A percentile compares a stretch with the other conserved stretches of the same genome.
These are phyloP conservation scores for Erebia ligea DNA, from an alignment of 2,888 invertebrate genomes.

Conservation along the genomic window DNA sequence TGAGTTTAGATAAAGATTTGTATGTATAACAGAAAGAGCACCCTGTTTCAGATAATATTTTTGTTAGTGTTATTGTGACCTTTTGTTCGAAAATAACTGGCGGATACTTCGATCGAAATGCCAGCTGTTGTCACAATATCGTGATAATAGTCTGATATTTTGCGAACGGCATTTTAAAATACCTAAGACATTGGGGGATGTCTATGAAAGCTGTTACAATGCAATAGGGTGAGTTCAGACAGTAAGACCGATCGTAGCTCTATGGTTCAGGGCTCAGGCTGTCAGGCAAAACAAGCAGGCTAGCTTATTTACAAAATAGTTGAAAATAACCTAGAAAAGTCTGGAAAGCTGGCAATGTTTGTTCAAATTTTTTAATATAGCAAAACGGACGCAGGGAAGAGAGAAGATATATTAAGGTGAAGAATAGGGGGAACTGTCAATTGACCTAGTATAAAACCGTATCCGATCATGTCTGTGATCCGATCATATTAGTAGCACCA, in stretches of 20 bases:
- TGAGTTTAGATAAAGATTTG: not conserved
- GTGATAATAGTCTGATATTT: conserved; percentile 19
- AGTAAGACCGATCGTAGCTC: not conserved
- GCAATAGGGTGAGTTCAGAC: not conserved
- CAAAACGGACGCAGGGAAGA: too few species aligned
- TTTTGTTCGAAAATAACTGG: conserved; percentile 18
- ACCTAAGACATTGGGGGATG: conserved; percentile 9
- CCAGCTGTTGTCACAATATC: conserved; percentile 20
- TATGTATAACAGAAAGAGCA: not conserved
- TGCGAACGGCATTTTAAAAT: conserved; percentile 24
- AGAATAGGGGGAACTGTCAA: too few species aligned
- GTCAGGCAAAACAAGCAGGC: too few species aligned
- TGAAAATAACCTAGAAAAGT: too few species aligned
- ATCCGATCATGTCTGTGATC: too few species aligned
- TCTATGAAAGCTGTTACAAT: conserved; percentile 14
- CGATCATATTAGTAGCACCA: too few species aligned
- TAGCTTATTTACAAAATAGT: too few species aligned
- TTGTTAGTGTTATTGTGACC: not conserved
- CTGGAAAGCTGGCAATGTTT: too few species aligned
- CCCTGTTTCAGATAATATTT: not conserved
- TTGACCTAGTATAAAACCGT: too few species aligned
- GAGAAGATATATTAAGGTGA: too few species aligned
- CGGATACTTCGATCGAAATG: conserved; percentile 29
- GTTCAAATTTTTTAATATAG: too few species aligned
- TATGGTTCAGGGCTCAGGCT: too few species aligned